Evolutionary conservation across 1,140 invertebrate species (phyloP).

Genomic region (Brachionus plicatilis): DNA sequence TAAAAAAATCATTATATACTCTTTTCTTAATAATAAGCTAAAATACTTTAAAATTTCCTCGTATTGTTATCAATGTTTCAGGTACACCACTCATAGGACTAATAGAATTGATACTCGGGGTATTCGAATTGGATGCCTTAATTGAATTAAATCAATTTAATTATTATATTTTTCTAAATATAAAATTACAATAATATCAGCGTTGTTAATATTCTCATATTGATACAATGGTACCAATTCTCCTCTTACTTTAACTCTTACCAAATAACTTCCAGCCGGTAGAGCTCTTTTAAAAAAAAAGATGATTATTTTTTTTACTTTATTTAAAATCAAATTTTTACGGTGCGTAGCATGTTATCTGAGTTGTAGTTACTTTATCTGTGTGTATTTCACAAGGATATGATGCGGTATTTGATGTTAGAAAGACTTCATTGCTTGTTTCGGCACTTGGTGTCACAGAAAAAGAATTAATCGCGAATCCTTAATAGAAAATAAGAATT

Average conservation of each 20-base stretch:
- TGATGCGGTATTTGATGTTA: neutral
- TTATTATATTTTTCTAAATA: neutral
- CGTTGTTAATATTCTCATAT: neutral
- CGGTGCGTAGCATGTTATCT: constrained; percentile 16
- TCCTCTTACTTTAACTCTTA: constrained; percentile 14
- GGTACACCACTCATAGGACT: constrained; percentile 42
- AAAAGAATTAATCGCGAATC: constrained; percentile 3
- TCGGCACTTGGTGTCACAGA: neutral
- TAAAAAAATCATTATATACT: neutral
- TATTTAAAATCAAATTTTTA: neutral
- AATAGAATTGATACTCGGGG: constrained; percentile 43
- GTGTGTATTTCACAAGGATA: constrained; percentile 17
- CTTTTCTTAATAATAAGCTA: neutral
- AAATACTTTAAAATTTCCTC: constrained; percentile 41
- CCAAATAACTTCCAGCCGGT: neutral
- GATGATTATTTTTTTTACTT: too few relatives aligned
- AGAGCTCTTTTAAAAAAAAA: neutral
- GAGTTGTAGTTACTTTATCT: constrained; percentile 22
- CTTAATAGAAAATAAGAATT: neutral
- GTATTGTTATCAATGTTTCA: constrained; percentile 42
- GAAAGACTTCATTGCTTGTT: neutral
- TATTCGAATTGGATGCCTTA: constrained; percentile 41
- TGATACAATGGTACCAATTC: constrained; percentile 28
- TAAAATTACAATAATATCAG: neutral
- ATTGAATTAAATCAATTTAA: constrained; percentile 40